Evolutionary conservation across 35 echinoderm and acorn worm genomes (phyloP), one percentile per base, ranked within the genome.

Genomic region (Hemicentrotus pulcherrimus): DNA sequence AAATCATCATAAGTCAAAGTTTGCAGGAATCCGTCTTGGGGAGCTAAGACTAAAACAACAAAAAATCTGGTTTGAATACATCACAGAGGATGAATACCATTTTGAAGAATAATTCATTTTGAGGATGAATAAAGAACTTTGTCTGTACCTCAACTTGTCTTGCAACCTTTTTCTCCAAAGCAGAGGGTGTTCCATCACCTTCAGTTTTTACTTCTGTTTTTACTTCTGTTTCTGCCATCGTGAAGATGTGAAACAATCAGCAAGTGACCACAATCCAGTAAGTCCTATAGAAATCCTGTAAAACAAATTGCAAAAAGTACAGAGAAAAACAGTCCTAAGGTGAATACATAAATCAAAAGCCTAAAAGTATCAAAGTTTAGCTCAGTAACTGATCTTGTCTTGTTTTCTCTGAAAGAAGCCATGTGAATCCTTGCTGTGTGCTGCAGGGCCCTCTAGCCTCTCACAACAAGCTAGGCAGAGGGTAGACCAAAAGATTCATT

Each of bases 101-200:
- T 85, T 85, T 85, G 16, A 85, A 85, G 70, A 85, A 19, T 19
- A 19, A 85, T 16, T 16, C n/a, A n/a, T 30, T 0, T 85, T 19
- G 16, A 85, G 15, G 70, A 94, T 91, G 6, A 78, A 59, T 59
- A 16, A 59, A 41, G 24, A 92, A 31, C 45, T 46, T 32, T 50
- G 10, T 61, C 7, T 31, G 16, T 96, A 99, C 98, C 98, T 99
- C 98, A 94, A 99, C 94, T 95, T 99, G 98, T 95, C 98, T 96
- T 14, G 97, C 96, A 22, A 99, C 97, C 89, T 99, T 97, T 35
- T 97, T 96, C 92, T 97, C 98, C 18, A 99, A 95, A 41, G 91
- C 95, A 48, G 96, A 48, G 8, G 94, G 92, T 33, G 90, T 92
- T 52, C 50, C 89, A 33, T 46, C 87, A 24, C 41, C 94, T 16